Percentiles rank a stretch among this genome's conserved stretches.
phyloP scores from a whole-genome alignment of 2,113 vertebrate genomes.

The Ramphastos sulfuratus region DNA sequence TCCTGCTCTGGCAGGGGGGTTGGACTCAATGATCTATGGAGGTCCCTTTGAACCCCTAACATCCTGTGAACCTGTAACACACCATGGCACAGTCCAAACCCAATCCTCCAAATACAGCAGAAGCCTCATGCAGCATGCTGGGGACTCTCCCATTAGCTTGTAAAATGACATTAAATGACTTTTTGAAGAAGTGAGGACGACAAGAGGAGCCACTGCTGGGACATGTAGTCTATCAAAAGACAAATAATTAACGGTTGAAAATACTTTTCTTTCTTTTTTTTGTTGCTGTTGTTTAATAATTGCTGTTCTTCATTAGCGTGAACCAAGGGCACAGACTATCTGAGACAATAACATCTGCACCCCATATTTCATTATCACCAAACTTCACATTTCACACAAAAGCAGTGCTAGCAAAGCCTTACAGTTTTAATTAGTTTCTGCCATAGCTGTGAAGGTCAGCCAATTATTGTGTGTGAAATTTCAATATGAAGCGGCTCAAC shows the following conservation, averaged over 20 bases:
- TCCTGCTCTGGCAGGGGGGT: too few species aligned
- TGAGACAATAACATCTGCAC: constrained; percentile 84
- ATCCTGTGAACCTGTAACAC: background rate
- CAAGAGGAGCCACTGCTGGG: constrained; percentile 42
- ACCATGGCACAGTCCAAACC: background rate
- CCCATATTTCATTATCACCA: constrained; percentile 96
- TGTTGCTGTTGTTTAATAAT: constrained; percentile 74
- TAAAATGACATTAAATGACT: constrained; percentile 63
- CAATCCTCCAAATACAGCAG: constrained; percentile 6
- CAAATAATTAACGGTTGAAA: constrained; percentile 77
- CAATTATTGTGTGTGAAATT: constrained; percentile 97
- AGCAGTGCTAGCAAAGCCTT: constrained; percentile 86
- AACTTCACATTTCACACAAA: constrained; percentile 93
- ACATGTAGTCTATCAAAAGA: constrained; percentile 72
- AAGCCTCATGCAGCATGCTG: constrained; percentile 20
- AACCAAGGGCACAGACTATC: constrained; percentile 78
- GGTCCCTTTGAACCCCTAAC: too few species aligned
- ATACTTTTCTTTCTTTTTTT: constrained; percentile 48
- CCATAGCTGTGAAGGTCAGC: constrained; percentile 96
- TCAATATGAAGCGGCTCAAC: constrained; percentile 83
- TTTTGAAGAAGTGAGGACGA: constrained; percentile 49
- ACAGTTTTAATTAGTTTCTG: constrained; percentile 99
- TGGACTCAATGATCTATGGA: too few species aligned
- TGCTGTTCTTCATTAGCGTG: constrained; percentile 80
- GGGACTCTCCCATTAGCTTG: background rate